Evolutionary conservation across 2,797 vertebrate genomes (phyloP).

Genomic region (Bucorvus abyssinicus): DNA sequence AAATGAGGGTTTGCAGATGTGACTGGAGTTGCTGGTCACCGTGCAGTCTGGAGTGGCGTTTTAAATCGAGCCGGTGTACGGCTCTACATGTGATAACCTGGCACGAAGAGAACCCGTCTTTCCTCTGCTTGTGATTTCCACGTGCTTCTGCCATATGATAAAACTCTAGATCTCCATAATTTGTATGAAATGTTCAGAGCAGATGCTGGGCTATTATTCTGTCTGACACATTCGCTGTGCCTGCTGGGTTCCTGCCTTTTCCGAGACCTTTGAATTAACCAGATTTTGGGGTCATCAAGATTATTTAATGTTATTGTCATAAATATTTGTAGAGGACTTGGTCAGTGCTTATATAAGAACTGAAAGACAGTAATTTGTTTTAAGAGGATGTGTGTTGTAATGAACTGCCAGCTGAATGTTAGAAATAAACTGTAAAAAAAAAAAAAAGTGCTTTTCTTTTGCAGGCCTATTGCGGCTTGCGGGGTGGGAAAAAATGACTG

Average conservation of each 20-base stretch:
- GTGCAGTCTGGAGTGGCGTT: neutral
- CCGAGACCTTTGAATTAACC: slow-evolving; percentile 40
- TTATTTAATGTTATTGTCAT: slow-evolving; percentile 62
- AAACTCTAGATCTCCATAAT: neutral
- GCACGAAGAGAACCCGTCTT: neutral
- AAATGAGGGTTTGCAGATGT: neutral
- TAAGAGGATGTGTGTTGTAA: slow-evolving; percentile 56
- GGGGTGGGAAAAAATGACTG: neutral
- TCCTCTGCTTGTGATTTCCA: neutral
- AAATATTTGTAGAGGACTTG: slow-evolving; percentile 56
- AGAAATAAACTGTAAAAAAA: slow-evolving; percentile 22
- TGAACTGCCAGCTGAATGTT: slow-evolving; percentile 41
- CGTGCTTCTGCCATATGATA: neutral
- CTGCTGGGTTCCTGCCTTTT: slow-evolving; percentile 32
- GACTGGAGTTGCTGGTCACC: neutral
- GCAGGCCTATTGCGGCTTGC: neutral
- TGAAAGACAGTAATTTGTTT: slow-evolving; percentile 49
- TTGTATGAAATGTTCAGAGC: neutral
- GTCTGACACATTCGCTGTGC: neutral
- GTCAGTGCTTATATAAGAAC: slow-evolving; percentile 52
- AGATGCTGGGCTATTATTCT: slow-evolving; percentile 4
- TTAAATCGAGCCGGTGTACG: neutral
- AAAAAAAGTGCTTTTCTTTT: slow-evolving; percentile 5
- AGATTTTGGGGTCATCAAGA: slow-evolving; percentile 49
- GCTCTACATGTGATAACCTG: neutral